Base-by-base conservation (phyloP, 2,113 vertebrate genomes). In the Asarcornis scutulata region DNA sequence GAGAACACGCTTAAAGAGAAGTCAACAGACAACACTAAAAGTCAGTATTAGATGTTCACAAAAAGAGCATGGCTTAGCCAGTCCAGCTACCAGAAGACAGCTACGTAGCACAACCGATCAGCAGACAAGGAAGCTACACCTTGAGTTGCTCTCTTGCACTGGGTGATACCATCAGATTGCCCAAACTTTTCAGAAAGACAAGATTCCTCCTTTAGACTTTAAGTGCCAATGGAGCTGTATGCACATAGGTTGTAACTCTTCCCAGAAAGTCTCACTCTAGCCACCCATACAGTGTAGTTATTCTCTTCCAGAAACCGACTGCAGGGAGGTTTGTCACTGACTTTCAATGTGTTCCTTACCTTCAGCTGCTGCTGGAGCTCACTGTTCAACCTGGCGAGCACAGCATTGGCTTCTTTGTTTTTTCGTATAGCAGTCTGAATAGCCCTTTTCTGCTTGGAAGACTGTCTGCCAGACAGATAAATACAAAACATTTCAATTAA, bases 341-440 rank as follows among this genome's bases (percentile, higher is more conserved):
- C 87, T 90, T 52, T 59, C 75, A 87, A 11, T 52, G 66, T 6
- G 8, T 55, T 91, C 56, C 97, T 97, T 97, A 99, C 99, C 99
- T 99, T 99, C 68, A 99, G 98, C 91, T 99, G 99, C 97, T 99
- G 99, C 56, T 99, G 99, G 56, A 99, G 99, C 91, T 99, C 99
- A 79, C 99, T 99, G 95, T 99, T 99, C 93, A 99, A 96, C 71
- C 99, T 98, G 75, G 98, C 98, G n/a, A 99, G 97, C 66, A 99
- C 99, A 5, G 99, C 99, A 62, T 99, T 99, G 89, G 98, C 98
- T 96, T 99, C 99, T 97, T 99, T 99, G 97, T 99, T 99, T 97
- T 99, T 99, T 14, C 99, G 98, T 95, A 99, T 99, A 34, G 99
- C 98, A 5, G 98, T 99, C 94, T 99, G 99, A 98, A 99, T 99